Base-by-base conservation (phyloP, 1,140 invertebrate species). In the Drosophila elegans region DNA sequence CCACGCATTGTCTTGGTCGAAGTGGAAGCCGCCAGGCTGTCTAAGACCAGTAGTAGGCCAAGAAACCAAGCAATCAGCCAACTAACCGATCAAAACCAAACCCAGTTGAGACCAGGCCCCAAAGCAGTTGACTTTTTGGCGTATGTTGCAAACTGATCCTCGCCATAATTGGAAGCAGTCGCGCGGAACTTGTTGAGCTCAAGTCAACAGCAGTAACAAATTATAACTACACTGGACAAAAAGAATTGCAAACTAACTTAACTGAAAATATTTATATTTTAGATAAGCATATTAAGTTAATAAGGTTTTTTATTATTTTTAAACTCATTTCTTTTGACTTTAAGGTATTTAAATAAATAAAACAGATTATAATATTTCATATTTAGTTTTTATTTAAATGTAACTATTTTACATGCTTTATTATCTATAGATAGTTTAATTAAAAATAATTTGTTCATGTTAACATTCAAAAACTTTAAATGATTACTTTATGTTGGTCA, bases 151-250 rank as follows among this genome's bases (percentile, higher is more conserved):
- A 82, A 60, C 78, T 82, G 80, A 83, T 86, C 82, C 83, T 88
- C 62, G 63, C 83, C 83, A 86, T 86, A 86, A 86, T 88, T 86
- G 83, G 83, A 88, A 83, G 83, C 79, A 86, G 79, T 82, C 83
- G 63, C 71, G 57, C 74, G 83, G 83, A 86, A 86, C 83, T 86
- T 77, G 83, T 86, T 88, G 79, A 52, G 78, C 73, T 41, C 7
- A 56, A 56, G 49, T 48, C 36, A 48, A 38, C 63, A 46, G 62
- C 62, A 53, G 49, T 45, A 56, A 56, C 62, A 88, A 88, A 88
- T 86, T 88, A 88, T 83, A 88, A 73, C 42, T 79, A n/a, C 61
- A 68, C 60, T 66, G 46, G 29, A 1, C 1, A 3, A 51, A 27
- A 12, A 66, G 49, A 5, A 4, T 32, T 21, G 0, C 0, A 2